A percentile compares a stretch with the other conserved stretches of the same genome.
Conservation (phyloP, 1,140 invertebrate species). For the Probaryconus sp. region DNA sequence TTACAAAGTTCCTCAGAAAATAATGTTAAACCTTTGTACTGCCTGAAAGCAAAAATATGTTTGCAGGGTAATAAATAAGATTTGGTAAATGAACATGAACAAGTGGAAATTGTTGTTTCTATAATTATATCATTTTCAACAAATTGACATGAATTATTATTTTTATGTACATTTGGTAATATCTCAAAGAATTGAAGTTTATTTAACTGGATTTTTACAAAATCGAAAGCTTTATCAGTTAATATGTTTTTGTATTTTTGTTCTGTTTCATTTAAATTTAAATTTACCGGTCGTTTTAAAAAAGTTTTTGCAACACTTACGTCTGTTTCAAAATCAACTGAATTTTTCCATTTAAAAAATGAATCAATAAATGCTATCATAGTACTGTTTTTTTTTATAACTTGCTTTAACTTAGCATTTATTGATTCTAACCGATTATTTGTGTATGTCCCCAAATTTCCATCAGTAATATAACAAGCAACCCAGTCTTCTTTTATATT, state of each 20-base stretch:
- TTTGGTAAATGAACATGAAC: not conserved
- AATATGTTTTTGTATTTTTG: conserved; percentile 15
- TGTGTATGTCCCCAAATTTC: conserved; percentile 31
- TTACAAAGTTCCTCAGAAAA: conserved; percentile 18
- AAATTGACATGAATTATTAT: no score
- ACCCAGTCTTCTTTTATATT: conserved; percentile 34
- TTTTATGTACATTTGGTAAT: no score
- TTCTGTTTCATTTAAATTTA: conserved; percentile 1
- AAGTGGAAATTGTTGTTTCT: not conserved
- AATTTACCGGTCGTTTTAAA: conserved; percentile 18
- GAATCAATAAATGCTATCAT: conserved; percentile 19
- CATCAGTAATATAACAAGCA: conserved; percentile 23
- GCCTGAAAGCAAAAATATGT: conserved; percentile 31
- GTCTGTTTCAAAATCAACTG: conserved; percentile 8
- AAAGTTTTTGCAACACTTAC: conserved; percentile 10
- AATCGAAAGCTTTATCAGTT: conserved; percentile 16
- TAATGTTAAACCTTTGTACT: not conserved
- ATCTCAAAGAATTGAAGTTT: no score
- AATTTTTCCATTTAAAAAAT: conserved; percentile 32
- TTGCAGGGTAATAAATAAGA: conserved; percentile 20
- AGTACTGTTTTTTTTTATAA: no score
- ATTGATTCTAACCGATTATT: conserved; percentile 42
- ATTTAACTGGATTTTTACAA: conserved; percentile 20
- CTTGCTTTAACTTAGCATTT: conserved; percentile 44
- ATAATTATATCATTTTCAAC: no score